Base-by-base conservation (phyloP, 1,140 invertebrate genomes). In the Triops cancriformis region DNA sequence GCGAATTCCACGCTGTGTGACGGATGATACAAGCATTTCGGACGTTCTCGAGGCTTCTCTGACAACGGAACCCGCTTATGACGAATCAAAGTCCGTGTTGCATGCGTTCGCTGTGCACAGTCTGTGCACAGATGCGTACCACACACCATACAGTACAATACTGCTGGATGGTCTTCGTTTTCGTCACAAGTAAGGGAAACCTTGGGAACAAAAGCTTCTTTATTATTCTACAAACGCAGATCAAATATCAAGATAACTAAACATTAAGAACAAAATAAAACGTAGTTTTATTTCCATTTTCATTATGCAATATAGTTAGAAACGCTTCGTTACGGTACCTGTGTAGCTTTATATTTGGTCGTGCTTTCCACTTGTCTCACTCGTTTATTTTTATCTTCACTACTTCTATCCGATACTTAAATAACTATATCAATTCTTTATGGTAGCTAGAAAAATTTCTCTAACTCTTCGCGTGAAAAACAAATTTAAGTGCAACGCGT, bases 1-100 rank as follows among this genome's bases (percentile, higher is more conserved):
- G 87, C 87, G 83, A 89, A 90, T 79, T 90, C 89, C 2, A 89
- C 88, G 10, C 87, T 82, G 78, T 89, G 88, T 64, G 87, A 86
- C 0, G 87, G 85, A 80, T 90, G 89, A 75, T 86, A 86, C 0
- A 84, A 82, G 83, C 89, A 90, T 79, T 88, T 88, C 10, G 88
- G 88, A 79, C 88, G 88, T 80, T 89, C 89, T 73, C 84, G 83
- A 1, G 89, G 88, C 80, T 89, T 89, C 76, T 90, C 88, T 0
- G 88, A 88, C 42, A 90, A 81, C 37, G 88, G 88, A 26, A 90
- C 87, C 42, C 88, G 82, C 72, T 87, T 87, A 81, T 90, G 89
- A 74, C 87, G 86, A 7, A 85, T 84, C 7, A 89, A 81, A 3
- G 89, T 90, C 51, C 86, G 84, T 10, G 88, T 89, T 1, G 87